Evolutionary conservation across 2,797 vertebrate genomes (phyloP), one percentile per base, ranked within the genome.

Genomic region (Leptoclinus maculatus): DNA sequence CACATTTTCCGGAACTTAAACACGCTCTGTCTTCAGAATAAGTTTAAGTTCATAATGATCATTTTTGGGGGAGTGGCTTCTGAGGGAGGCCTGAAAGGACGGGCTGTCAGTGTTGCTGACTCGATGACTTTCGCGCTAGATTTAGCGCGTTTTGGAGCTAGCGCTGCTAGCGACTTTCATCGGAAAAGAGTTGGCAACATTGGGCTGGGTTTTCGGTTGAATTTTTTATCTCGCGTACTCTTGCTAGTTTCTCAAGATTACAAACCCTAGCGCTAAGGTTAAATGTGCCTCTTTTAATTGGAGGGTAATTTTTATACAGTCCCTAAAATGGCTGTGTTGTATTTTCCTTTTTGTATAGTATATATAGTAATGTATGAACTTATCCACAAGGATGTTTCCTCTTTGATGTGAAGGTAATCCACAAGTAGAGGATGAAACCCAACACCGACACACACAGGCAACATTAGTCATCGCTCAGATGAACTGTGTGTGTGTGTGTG

Each of bases 351-450:
- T 32, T 70, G 23, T 39, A 19, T 39, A 38, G 27, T 2, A 34
- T 34, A 34, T 34, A 57, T 23, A 14, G 6, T n/a, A 27, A 45
- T 66, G 38, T 34, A 72, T 72, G 6, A 38, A 32, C 36, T 7
- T 45, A 29, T 17, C 21, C 45, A 9, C 43, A 9, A 17, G 21
- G 67, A 36, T n/a, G 2, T 58, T 57, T 74, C 64, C 36, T 58
- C 39, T 73, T 71, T 78, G 59, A 74, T 74, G 32, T 72, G 60
- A 69, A 0, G 7, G n/a, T 45, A 63, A 79, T 77, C 21, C 41
- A 66, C 59, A 62, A 32, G 27, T 60, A 19, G 43, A 68, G 5
- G 8, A 32, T 71, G 19, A 66, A 82, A 58, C n/a, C 41, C 1
- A 6, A 66, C 49, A 60, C 25, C 47, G 25, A 65, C 59, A 45